phyloP scores from a whole-genome alignment of 2,113 vertebrate species.

The Spilogale gracilis region DNA sequence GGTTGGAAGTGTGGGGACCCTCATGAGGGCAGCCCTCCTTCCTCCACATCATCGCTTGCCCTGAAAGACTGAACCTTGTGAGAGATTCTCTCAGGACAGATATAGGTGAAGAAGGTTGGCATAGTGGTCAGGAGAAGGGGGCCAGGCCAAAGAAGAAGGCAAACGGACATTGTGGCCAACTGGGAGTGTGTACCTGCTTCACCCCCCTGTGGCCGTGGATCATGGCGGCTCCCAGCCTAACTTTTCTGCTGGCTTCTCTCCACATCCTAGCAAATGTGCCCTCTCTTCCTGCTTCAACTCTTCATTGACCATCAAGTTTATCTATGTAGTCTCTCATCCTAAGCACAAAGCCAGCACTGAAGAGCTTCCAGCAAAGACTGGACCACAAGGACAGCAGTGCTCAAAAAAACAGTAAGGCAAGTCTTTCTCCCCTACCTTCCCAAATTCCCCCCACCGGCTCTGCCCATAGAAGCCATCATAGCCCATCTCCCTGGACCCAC shows the following conservation, averaged over 20 bases:
- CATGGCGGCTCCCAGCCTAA: not conserved
- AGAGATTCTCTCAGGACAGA: not conserved
- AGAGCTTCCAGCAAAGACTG: not conserved
- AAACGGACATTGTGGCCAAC: not conserved
- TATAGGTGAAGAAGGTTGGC: not conserved
- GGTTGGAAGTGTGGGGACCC: not conserved
- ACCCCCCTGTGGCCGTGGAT: rapidly evolving
- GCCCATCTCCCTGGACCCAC: not conserved
- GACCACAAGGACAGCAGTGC: not conserved
- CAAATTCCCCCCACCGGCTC: not conserved
- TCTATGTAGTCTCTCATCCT: not conserved
- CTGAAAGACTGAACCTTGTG: not conserved
- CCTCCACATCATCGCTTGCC: too few species aligned
- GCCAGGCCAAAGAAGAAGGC: not conserved
- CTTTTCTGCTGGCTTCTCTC: not conserved
- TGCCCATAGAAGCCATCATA: not conserved
- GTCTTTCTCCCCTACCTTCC: not conserved
- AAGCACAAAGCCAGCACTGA: not conserved
- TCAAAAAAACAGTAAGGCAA: rapidly evolving
- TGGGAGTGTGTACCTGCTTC: not conserved
- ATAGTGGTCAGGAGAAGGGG: not conserved
- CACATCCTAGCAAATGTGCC: not conserved
- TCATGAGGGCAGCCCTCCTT: too few species aligned
- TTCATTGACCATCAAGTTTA: not conserved
- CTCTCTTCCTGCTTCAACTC: not conserved